Base-by-base conservation (phyloP, 2,888 invertebrate species). In the Cerastoderma edule region DNA sequence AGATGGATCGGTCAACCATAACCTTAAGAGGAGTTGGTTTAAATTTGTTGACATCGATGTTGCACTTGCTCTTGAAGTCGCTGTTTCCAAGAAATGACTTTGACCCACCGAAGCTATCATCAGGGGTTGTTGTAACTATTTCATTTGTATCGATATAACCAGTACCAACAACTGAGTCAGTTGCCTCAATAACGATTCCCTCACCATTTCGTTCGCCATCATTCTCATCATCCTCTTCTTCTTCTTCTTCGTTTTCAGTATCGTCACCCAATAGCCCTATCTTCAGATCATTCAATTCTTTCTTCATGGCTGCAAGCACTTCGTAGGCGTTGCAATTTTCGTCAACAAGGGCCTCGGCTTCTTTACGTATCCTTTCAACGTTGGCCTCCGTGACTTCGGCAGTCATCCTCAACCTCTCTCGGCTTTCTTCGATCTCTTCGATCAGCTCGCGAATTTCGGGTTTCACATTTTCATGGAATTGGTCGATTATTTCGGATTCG, bases 231-330 rank as follows among this genome's bases (percentile, higher is more conserved):
- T 22, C 50, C 30, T 39, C 44, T 24, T 33, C 39, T 30, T 72
- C 73, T 30, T 67, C 75, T 16, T 71, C 70, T 50, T 72, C 63
- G 44, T 67, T 57, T n/a, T 19, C 27, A 35, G 63, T n/a, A 32
- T 10, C 2, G 39, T 30, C 46, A 13, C 24, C 46, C 32, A 56
- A 44, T 50, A 22, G 13, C 54, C 54, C 66, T 22, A 39, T 60
- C 39, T 67, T 54, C 28, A 50, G 35, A 22, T 33, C 24, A 24
- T 57, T 56, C 22, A 56, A n/a, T 56, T 48, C 65, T 32, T 39
- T 50, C 54, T 32, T 64, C 19, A 63, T 44, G 28, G 33, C 44
- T 32, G 19, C 24, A 44, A 64, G 64, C 6, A 32, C 16, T n/a
- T 66, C 53, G 16, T 57, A 56, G 2, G 63, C 50, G 28, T 66